Evolutionary conservation across 37 sponge, comb jelly and placozoan species (phyloP), one percentile per base, ranked within the genome.

Genomic region (Ephydatia muelleri): DNA sequence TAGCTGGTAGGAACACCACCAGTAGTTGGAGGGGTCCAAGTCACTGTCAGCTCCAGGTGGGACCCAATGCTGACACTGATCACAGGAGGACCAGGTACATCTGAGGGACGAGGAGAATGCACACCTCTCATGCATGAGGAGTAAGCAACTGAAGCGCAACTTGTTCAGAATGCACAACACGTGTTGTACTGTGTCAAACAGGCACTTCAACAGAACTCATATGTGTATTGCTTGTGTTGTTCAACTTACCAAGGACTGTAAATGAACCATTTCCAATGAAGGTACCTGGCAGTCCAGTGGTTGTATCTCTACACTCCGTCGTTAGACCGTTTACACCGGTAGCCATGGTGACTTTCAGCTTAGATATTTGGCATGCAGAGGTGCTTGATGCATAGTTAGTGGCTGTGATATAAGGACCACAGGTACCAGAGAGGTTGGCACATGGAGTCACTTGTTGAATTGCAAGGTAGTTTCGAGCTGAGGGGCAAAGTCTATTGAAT

Each of bases 1-100:
- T 57, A 57, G 57, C 57, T 57, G 57, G 57, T 57, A 57, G 57
- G 57, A 57, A 57, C 57, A 57, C 57, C 57, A 57, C 57, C 57
- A 57, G 57, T 57, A 14, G 57, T 57, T 14, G 57, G 57, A 57
- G 57, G 57, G 57, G 57, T 11, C 57, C 57, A 57, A 21, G 57
- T 11, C 57, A 57, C 16, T 57, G 57, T 57, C 16, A 57, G 57
- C 57, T 57, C n/a, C n/a, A n/a, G 57, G 57, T 57, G 6, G 1
- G 57, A 21, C 0, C 57, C 57, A 57, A 14, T 14, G 16, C 57
- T 57, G 16, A 16, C 19, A 14, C 0, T 57, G 16, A 11, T 1
- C 12, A 57, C 57, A 57, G 57, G 57, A 57, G 57, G 57, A 1
- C 57, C 57, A 57, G 57, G 57, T 57, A 11, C 16, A 57, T 57